Conservation (phyloP, 1,140 invertebrate genomes). For the Hyles euphorbiae region DNA sequence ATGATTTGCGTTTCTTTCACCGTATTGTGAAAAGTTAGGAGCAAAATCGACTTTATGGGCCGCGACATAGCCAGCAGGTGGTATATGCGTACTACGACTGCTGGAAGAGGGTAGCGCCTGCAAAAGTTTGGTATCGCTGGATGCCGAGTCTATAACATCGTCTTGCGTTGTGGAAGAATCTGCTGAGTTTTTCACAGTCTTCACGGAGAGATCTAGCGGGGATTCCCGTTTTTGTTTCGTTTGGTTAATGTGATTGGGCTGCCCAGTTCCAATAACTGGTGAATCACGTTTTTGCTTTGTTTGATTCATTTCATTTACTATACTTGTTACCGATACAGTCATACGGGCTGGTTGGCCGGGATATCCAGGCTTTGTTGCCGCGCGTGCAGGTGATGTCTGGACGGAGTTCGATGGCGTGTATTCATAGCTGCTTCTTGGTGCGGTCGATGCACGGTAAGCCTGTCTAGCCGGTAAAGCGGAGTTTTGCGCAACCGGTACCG, state of each 20-base stretch:
- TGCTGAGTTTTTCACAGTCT: constrained; percentile 88
- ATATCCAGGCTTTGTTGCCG: constrained; percentile 50
- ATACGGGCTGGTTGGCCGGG: constrained; percentile 61
- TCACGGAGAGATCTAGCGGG: constrained; percentile 89
- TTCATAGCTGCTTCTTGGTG: constrained; percentile 55
- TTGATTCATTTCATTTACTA: constrained; percentile 72
- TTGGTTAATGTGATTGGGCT: constrained; percentile 18
- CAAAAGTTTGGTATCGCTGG: constrained; percentile 57
- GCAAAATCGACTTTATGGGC: constrained; percentile 84
- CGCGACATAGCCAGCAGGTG: constrained; percentile 44
- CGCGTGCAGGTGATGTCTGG: constrained; percentile 53
- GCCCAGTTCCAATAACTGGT: constrained; percentile 70
- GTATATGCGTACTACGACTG: constrained; percentile 33
- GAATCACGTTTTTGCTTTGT: constrained; percentile 78
- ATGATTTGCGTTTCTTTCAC: constrained; percentile 45
- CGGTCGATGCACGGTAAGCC: constrained; percentile 44
- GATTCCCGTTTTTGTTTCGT: constrained; percentile 81
- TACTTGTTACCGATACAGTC: constrained; percentile 69
- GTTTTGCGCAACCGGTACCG: constrained; percentile 41
- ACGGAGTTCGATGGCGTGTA: constrained; percentile 50
- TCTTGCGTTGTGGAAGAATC: constrained; percentile 89
- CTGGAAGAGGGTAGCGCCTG: constrained; percentile 46
- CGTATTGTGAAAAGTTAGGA: constrained; percentile 78
- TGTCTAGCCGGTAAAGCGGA: constrained; percentile 33
- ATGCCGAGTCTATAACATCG: constrained; percentile 74